Evolutionary conservation across 2,888 invertebrate genomes (phyloP).

Genomic region (Bombylius discolor): DNA sequence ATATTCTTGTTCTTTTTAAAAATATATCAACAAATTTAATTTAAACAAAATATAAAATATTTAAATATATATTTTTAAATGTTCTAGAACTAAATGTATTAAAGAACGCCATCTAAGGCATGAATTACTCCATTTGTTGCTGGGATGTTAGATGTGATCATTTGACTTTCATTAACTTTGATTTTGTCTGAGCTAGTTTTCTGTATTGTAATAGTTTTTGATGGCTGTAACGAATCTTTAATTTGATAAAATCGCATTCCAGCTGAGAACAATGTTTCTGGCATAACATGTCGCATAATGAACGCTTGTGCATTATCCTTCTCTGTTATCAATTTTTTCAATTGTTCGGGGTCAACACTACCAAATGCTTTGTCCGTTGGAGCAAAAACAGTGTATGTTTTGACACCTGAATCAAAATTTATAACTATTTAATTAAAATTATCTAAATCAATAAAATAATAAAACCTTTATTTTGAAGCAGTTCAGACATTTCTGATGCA

Average conservation of each 20-base stretch:
- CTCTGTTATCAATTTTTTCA: conserved; percentile 47
- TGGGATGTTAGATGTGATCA: conserved; percentile 73
- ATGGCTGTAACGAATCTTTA: conserved; percentile 60
- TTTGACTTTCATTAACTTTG: conserved; percentile 69
- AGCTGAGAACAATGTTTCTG: conserved; percentile 69
- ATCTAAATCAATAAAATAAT: neutral
- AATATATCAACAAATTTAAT: no score
- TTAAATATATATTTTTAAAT: no score
- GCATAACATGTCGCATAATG: conserved; percentile 60
- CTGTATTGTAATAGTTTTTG: conserved; percentile 63
- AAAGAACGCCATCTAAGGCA: conserved; percentile 58
- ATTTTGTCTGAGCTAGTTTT: conserved; percentile 63
- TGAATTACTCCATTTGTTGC: conserved; percentile 81
- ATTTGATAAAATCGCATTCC: conserved; percentile 82
- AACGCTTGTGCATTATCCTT: conserved; percentile 56
- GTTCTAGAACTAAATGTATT: conserved; percentile 20
- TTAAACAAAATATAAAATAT: no score
- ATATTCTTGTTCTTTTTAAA: no score
- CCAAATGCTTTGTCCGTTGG: conserved; percentile 72
- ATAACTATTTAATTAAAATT: neutral
- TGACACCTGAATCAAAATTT: conserved; percentile 47
- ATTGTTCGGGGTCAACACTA: conserved; percentile 47
- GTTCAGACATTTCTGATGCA: conserved; percentile 63
- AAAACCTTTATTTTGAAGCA: conserved; percentile 37
- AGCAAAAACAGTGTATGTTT: conserved; percentile 74